phyloP scores from a whole-genome alignment of 2,797 vertebrate genomes.

The Sebastes matsubarae region DNA sequence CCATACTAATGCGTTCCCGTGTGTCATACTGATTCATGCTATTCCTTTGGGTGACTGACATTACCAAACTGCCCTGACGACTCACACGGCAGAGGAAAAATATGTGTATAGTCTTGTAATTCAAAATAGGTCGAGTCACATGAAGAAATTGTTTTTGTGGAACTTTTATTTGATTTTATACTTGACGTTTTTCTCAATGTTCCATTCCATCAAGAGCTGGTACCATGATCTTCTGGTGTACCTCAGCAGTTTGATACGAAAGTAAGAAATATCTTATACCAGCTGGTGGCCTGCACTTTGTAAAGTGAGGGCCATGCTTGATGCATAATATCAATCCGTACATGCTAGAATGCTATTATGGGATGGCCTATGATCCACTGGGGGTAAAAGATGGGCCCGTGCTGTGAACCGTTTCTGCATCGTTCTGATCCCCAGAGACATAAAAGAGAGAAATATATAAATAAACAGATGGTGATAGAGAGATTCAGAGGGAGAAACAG shows the following conservation, averaged over 20 bases:
- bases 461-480: background rate
- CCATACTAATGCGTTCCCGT: slow-evolving; percentile 43
- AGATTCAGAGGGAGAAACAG: background rate
- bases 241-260: background rate
- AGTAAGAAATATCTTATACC: background rate
- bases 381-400: background rate
- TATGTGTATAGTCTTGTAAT: background rate
- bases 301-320: background rate
- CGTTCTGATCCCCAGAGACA: background rate
- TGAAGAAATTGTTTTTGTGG: background rate
- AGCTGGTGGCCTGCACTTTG: background rate
- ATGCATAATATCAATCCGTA: background rate
- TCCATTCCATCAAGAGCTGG: background rate
- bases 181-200: background rate
- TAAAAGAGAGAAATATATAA: background rate
- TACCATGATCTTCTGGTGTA: background rate
- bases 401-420: background rate
- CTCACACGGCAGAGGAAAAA: slow-evolving; percentile 1
- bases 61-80: slow-evolving; percentile 8
- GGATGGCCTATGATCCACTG: background rate
- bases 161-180: background rate
- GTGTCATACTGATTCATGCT: slow-evolving; percentile 23
- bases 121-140: slow-evolving; percentile 9
- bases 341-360: background rate
- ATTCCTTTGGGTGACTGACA: slow-evolving; percentile 28